A percentile compares a stretch with the other conserved stretches of the same genome.
These are phyloP conservation scores for Seira musarum DNA, from an alignment of 2,888 invertebrate genomes.

Conservation along the genomic window DNA sequence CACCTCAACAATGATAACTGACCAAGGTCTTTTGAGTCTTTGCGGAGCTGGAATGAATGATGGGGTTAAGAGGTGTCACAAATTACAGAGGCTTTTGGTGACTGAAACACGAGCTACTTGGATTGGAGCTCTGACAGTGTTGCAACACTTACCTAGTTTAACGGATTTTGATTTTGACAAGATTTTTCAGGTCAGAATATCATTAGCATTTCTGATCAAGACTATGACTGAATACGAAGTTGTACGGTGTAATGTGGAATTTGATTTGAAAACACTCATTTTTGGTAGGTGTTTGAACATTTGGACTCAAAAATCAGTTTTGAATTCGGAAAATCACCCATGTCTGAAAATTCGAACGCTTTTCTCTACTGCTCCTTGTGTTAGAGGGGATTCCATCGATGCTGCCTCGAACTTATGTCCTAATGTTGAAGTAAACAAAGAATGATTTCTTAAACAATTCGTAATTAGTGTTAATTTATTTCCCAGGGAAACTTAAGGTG, in stretches of 20 bases:
- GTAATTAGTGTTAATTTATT: neutral
- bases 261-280: conserved; percentile 7
- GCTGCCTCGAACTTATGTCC: conserved; percentile 70
- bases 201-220: too few relatives aligned
- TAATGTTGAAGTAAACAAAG: conserved; percentile 60
- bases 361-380: conserved; percentile 69
- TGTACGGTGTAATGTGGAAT: neutral
- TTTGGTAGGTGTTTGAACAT: conserved; percentile 67
- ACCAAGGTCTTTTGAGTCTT: conserved; percentile 70
- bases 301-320: conserved; percentile 62
- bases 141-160: conserved; percentile 70
- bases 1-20: conserved; percentile 71
- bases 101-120: conserved; percentile 70
- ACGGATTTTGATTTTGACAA: conserved; percentile 71
- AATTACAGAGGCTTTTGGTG: conserved; percentile 70
- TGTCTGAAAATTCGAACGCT: conserved; percentile 69
- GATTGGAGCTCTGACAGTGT: conserved; percentile 70
- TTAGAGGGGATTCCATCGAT: conserved; percentile 69
- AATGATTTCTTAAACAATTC: neutral
- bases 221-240: neutral
- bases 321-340: conserved; percentile 30
- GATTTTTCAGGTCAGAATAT: conserved; percentile 70
- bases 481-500: too few relatives aligned
- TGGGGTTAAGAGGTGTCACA: conserved; percentile 68
- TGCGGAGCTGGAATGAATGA: conserved; percentile 67